Evolutionary conservation across 2,797 vertebrate species (phyloP), one percentile per base, ranked within the genome.

Genomic region (Peromyscus eremicus): DNA sequence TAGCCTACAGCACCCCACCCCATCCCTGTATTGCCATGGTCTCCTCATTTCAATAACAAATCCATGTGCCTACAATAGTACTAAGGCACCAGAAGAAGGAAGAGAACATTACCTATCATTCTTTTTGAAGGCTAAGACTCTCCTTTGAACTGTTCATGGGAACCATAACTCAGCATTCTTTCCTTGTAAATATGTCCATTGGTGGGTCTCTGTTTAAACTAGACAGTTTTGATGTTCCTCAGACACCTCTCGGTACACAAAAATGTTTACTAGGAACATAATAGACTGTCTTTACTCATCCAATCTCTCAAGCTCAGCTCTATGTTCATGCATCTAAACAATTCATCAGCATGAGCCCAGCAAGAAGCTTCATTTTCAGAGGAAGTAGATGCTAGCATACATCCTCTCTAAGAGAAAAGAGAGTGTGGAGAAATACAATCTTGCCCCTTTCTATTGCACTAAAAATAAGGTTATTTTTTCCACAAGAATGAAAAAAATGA

Each of bases 81-180:
- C 9, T 2, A 14, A 27, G 25, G 2, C 29, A n/a, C 25, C n/a
- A 84, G 37, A 32, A 92, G 64, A 77, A 88, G 57, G 43, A 93
- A 71, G 66, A 25, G 11, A 3, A 77, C 43, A 32, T 23, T 34
- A 62, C 49, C 52, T 80, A 4, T 1, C 19, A 40, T 70, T 93
- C 62, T 96, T 87, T 82, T 64, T 27, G 10, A 95, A 93, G 21
- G 89, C 46, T 55, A 76, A 52, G 77, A 79, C 4, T 71, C 43
- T 32, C 40, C 91, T 97, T 83, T 27, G 43, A 13, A 70, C 2
- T 83, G 2, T 73, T 93, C 27, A 49, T 29, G 55, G 43, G 23
- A 91, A 64, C 9, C 37, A 62, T 66, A 93, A 60, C 21, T 52
- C 84, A 93, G 34, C 49, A 43, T 14, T 66, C 57, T 90, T 37